Evolutionary conservation across 2,888 invertebrate species (phyloP).

Genomic region (Chaitophorus viminalis): DNA sequence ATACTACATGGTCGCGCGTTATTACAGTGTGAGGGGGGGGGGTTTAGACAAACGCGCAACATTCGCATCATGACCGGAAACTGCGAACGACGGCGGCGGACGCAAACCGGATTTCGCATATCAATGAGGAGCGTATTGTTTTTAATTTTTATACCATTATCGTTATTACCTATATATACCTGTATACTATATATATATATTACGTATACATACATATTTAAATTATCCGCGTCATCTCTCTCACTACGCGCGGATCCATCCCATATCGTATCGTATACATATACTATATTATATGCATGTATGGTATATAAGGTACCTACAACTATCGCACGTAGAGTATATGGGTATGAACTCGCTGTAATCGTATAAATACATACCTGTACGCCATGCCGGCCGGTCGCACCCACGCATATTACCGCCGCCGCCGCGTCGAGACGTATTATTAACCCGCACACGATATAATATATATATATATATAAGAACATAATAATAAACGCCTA

Average conservation of each 20-base stretch:
- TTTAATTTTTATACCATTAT: slow-evolving; percentile 7
- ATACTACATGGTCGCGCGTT: no score
- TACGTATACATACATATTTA: no score
- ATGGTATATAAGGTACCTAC: no score
- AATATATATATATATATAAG: background rate
- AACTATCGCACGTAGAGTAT: no score
- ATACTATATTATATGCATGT: no score
- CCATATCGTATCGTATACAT: background rate
- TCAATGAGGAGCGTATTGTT: slow-evolving; percentile 24
- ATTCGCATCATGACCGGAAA: slow-evolving; percentile 49
- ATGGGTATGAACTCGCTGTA: no score
- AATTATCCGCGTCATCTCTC: background rate
- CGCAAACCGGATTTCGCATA: slow-evolving; percentile 42
- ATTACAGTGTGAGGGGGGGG: no score
- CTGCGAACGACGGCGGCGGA: background rate
- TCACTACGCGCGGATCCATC: background rate
- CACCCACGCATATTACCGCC: slow-evolving; percentile 36
- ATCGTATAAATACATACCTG: no score
- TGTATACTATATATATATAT: no score
- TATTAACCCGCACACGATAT: slow-evolving; percentile 25
- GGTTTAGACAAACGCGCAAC: no score
- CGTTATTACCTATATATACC: no score
- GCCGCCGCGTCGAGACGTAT: slow-evolving; percentile 24
- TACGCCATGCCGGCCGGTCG: slow-evolving; percentile 6
- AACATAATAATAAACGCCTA: slow-evolving; percentile 53